Evolutionary conservation across 2,888 invertebrate species (phyloP), one percentile per base, ranked within the genome.

Genomic region (Andrena chrysosceles): DNA sequence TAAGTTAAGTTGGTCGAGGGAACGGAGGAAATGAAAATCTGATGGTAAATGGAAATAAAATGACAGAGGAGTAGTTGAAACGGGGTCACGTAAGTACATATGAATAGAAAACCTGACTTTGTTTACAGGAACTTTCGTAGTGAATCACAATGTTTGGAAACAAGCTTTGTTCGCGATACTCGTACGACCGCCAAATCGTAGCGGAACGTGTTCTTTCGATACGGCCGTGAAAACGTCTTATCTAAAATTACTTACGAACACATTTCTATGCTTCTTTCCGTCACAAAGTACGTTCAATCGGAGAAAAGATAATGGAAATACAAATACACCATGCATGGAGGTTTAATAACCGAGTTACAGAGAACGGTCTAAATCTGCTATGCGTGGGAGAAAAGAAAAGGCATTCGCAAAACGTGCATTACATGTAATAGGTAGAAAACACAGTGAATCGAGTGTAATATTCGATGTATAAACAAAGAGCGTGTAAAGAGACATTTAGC

Each of bases 201-300:
- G 54, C 54, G 20, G 68, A 35, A 56, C 56, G 69, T 35, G 31
- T 42, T 42, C 69, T 59, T 48, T 48, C 23, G 72, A 72, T 35
- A 29, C 70, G 29, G 31, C 56, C 54, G 66, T 42, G 42, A 29
- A 67, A 77, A 77, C 67, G 67, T 81, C 73, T 85, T 74, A 80
- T 74, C 76, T 85, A 80, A 42, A 42, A 74, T 87, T 87, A 87
- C 87, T 87, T 87, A 87, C 87, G 87, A 87, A 79, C 56, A 87
- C 70, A 66, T 71, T 71, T 73, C 73, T 76, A 83, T 77, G 78
- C 73, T 79, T 84, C 81, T 87, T 83, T 71, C 77, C 79, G 77
- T 68, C 74, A 74, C 64, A 87, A 84, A 87, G 81, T 68, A 75
- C 60, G 69, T 77, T 79, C 63, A 75, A 79, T 77, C 73, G 67